Evolutionary conservation across 1,140 invertebrate species (phyloP), one percentile per base, ranked within the genome.

Genomic region (Mesaphorura yosii): DNA sequence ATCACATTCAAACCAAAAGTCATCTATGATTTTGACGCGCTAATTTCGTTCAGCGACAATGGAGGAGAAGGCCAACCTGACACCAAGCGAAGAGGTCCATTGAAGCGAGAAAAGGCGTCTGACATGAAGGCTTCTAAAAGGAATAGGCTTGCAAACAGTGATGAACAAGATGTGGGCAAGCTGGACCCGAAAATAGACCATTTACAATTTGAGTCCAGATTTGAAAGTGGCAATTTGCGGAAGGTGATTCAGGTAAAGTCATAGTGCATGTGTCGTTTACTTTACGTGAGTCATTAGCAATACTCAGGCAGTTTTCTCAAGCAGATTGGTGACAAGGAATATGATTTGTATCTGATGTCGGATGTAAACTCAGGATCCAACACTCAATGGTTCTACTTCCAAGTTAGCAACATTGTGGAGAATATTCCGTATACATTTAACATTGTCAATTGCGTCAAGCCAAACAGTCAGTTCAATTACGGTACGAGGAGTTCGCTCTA

Each of bases 361-460:
- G 89, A 94, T 66, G 80, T 90, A 1, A 91, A 91, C 69, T 84
- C 82, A 22, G 72, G 69, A 6, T 79, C 80, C 48, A 78, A 88
- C 59, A 82, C 85, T 64, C 86, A 91, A 60, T 94, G 89, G 89
- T 94, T 92, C 70, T 94, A 93, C 70, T 94, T 93, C 68, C 81
- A 87, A 73, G 81, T 93, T 15, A 80, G 80, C 19, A 85, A 86
- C 65, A 90, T 88, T 80, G 74, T 80, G 48, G 73, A 78, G 22
- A 73, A 75, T 39, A 66, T 74, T 1, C 71, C 78, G 0, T 93
- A 93, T 64, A 78, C 80, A 23, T 91, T 94, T 69, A 91, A 92
- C 69, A 87, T 94, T 34, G 77, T 92, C 42, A 93, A 94, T 70
- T 88, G 86, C 72, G 83, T 90, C 64, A 92, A 92, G 68, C 75